Base-by-base conservation (phyloP, 2,113 vertebrate genomes). In the Rhombomys opimus region DNA sequence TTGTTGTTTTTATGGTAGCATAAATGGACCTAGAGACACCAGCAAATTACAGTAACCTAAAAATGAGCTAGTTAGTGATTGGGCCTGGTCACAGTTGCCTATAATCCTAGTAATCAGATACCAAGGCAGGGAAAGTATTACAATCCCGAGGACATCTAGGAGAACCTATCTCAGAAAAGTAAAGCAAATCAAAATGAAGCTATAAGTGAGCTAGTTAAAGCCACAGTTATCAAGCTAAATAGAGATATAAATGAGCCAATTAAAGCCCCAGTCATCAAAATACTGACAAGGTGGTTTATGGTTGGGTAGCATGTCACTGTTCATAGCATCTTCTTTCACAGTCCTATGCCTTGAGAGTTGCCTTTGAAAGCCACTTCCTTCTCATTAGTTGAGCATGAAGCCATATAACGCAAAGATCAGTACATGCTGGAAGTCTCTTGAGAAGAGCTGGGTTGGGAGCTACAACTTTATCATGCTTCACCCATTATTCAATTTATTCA, bases 1-100 rank as follows among this genome's bases (percentile, higher is more conserved):
- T 82, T 22, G 67, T 88, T 86, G 41, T 97, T 96, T 92, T 68
- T 18, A 67, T 84, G 68, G 81, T 97, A 92, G 41, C 8, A 32
- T 12, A 81, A 91, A 85, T 63, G 91, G 82, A 77, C 84, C 32
- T 1, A 54, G 27, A n/a, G 88, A 20, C 90, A 41, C 46, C 92
- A 77, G 46, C 57, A 94, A 61, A 78, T 35, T 92, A 27, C 59
- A 89, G 17, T 70, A 96, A 90, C 85, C 84, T 2, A 38, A 97
- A 97, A 82, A 86, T 96, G 76, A 96, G 17, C 46, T 90, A 8
- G 70, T 75, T 59, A 75, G n/a, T 20, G 52, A 59, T n/a, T 30
- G n/a, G 23, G 35, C 22, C 11, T 18, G 52, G 15, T 38, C 17
- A 23, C 23, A 41, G 22, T 18, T 10, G 57, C 14, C 35, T 13